Evolutionary conservation across 2,113 vertebrate species (phyloP).

Genomic region (Microtus oregoni): DNA sequence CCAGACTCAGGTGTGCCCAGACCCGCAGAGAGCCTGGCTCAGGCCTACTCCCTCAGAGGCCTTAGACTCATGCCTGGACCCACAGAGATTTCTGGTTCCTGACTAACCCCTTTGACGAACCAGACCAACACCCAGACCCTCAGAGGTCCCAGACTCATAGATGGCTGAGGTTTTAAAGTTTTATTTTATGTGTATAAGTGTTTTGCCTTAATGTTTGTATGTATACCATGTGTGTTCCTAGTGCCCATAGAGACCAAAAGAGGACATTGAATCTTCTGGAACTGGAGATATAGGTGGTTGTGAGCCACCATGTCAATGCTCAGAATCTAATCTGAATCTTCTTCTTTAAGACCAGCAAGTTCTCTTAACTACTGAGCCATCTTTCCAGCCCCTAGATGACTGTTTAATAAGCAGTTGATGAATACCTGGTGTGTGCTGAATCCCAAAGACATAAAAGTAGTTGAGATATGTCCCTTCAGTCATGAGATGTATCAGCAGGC

Average conservation of each 20-base stretch:
- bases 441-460: slow-evolving; percentile 28
- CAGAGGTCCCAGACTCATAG: too few relatives aligned
- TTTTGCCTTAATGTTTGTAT: background rate
- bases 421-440: slow-evolving; percentile 1
- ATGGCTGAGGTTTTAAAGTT: background rate
- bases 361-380: background rate
- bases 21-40: too few relatives aligned
- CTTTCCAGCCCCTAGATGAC: background rate
- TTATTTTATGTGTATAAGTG: background rate
- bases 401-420: background rate
- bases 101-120: too few relatives aligned
- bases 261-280: background rate
- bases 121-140: too few relatives aligned
- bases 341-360: background rate
- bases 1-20: too few relatives aligned
- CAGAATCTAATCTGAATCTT: background rate
- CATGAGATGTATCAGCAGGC: background rate
- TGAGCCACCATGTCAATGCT: background rate
- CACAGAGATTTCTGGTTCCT: too few relatives aligned
- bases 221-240: background rate
- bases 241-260: background rate
- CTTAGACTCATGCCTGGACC: too few relatives aligned
- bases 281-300: background rate
- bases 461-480: background rate
- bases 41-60: too few relatives aligned